A percentile compares a stretch with the other conserved stretches of the same genome.
Conservation (phyloP, 2,888 invertebrate species). For the Halocaridina rubra region DNA sequence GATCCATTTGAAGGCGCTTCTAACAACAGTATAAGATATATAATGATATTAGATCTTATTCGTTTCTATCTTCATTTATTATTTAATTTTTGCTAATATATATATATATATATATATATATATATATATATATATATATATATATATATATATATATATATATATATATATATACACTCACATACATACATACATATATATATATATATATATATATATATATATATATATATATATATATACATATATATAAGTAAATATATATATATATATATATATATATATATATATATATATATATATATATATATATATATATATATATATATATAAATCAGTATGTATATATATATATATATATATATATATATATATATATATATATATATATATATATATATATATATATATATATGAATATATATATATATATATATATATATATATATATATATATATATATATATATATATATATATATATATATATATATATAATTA, state of each 20-base stretch:
- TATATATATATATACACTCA: neutral
- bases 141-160: neutral
- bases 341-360: neutral
- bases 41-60: neutral
- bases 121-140: too few species aligned
- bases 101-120: too few species aligned
- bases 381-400: neutral
- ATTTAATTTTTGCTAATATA: neutral
- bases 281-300: neutral
- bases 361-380: neutral
- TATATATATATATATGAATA: too few species aligned
- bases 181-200: neutral
- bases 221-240: constrained; percentile 8
- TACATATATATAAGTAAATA: constrained; percentile 1
- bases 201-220: constrained; percentile 8
- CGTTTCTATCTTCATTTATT: neutral
- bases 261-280: neutral
- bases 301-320: constrained; percentile 1
- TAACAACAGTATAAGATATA: too few species aligned
- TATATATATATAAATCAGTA: neutral
- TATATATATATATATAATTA: too few species aligned
- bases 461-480: too few species aligned
- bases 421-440: too few species aligned
- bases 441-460: too few species aligned
- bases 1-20: neutral